Evolutionary conservation across 2,797 vertebrate genomes (phyloP).

Genomic region (Sparidentex hasta): DNA sequence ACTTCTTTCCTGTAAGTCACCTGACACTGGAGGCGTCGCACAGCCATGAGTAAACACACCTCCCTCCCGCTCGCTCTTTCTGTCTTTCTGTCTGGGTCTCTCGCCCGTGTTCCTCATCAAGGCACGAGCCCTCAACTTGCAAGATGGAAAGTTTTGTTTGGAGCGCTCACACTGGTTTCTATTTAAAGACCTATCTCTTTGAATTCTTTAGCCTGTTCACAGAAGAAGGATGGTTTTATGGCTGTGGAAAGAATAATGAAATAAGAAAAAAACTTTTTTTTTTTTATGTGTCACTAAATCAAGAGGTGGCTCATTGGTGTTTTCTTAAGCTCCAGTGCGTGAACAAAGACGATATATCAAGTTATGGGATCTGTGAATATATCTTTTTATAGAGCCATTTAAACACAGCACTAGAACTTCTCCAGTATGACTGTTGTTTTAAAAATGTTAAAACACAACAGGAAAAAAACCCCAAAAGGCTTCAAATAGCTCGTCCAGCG

Average conservation of each 20-base stretch:
- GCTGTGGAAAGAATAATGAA: background rate
- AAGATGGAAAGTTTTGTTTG: conserved; percentile 40
- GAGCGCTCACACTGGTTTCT: conserved; percentile 22
- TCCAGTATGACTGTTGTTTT: too few relatives aligned
- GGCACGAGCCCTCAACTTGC: conserved; percentile 23
- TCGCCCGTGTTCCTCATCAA: conserved; percentile 32
- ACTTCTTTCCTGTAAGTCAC: conserved; percentile 81
- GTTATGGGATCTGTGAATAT: too few relatives aligned
- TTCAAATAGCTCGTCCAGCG: too few relatives aligned
- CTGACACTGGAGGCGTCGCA: conserved; percentile 77
- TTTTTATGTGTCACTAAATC: background rate
- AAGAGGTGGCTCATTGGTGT: background rate
- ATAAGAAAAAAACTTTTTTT: too few relatives aligned
- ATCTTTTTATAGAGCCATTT: too few relatives aligned
- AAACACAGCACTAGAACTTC: too few relatives aligned
- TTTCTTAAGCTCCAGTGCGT: background rate
- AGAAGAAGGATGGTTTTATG: background rate
- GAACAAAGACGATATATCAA: too few relatives aligned
- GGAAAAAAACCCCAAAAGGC: too few relatives aligned
- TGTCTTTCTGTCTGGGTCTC: conserved; percentile 37
- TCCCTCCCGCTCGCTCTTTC: conserved; percentile 35
- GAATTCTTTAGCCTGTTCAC: conserved; percentile 4
- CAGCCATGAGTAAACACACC: conserved; percentile 72
- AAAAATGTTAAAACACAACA: too few relatives aligned
- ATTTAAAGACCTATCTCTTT: conserved; percentile 21